These are phyloP conservation scores for Clivina fossor DNA, from an alignment of 2,888 invertebrate species.

Conservation along the genomic window DNA sequence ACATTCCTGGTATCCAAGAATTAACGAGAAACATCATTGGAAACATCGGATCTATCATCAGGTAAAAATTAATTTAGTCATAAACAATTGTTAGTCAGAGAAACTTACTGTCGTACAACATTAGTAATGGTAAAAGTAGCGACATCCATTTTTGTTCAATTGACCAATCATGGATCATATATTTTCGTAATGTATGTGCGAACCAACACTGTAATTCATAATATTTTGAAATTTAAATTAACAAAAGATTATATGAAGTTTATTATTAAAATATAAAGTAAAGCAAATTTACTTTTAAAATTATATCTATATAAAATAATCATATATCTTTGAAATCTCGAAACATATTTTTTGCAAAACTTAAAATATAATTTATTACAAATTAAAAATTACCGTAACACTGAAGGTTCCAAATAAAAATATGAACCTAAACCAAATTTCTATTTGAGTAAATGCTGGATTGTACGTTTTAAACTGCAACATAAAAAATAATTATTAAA, in stretches of 20 bases:
- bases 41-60: slow-evolving; percentile 83
- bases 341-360: slow-evolving; percentile 5
- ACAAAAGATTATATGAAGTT: slow-evolving; percentile 5
- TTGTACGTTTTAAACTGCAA: slow-evolving; percentile 95
- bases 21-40: slow-evolving; percentile 86
- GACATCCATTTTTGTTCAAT: slow-evolving; percentile 98
- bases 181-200: slow-evolving; percentile 83
- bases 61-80: slow-evolving; percentile 28
- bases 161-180: slow-evolving; percentile 90
- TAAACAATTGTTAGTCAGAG: background rate
- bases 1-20: slow-evolving; percentile 88
- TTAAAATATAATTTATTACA: background rate
- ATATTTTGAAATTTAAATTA: slow-evolving; percentile 20
- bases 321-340: slow-evolving; percentile 11
- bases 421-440: slow-evolving; percentile 95
- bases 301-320: too few relatives aligned
- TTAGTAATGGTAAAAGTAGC: slow-evolving; percentile 78
- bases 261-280: slow-evolving; percentile 4
- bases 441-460: slow-evolving; percentile 93
- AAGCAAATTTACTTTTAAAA: too few relatives aligned
- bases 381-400: slow-evolving; percentile 67
- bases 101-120: slow-evolving; percentile 87
- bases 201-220: slow-evolving; percentile 82
- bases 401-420: slow-evolving; percentile 85
- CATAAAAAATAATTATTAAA: slow-evolving; percentile 35